Conservation (phyloP, 1,140 invertebrate genomes). For the Daktulosphaira vitifoliae region DNA sequence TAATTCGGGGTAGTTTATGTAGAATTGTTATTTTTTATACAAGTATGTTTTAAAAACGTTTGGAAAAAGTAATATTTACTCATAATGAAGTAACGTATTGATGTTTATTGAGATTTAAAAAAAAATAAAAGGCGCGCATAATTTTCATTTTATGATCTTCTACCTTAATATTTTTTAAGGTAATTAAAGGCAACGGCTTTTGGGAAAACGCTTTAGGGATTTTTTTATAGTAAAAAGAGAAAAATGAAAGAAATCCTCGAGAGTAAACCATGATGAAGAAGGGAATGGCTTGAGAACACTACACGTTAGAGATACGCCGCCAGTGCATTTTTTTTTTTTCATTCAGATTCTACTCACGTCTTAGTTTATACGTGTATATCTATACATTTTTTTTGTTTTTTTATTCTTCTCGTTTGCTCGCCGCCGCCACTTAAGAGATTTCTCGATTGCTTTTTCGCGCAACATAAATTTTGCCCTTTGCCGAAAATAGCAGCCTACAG, state of each 20-base stretch:
- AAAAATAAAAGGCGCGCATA: too few species aligned
- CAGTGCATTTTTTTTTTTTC: neutral
- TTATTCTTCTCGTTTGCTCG: neutral
- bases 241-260: neutral
- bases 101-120: too few species aligned
- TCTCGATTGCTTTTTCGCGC: constrained; percentile 29
- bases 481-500: neutral
- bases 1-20: too few species aligned
- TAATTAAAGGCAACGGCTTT: constrained; percentile 22
- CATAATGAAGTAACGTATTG: too few species aligned
- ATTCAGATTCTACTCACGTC: constrained; percentile 29
- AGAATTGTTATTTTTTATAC: too few species aligned
- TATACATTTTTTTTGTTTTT: neutral
- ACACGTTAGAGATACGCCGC: constrained; percentile 17
- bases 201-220: constrained; percentile 15
- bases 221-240: neutral
- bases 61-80: too few species aligned
- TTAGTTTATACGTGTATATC: neutral
- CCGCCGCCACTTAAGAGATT: constrained; percentile 25
- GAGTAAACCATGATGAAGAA: neutral
- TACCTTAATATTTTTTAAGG: neutral
- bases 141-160: too few species aligned
- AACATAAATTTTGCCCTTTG: constrained; percentile 16
- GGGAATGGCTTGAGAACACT: neutral
- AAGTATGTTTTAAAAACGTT: too few species aligned